Base-by-base conservation (phyloP, 2,797 vertebrate genomes). In the Nyctalus aviator region DNA sequence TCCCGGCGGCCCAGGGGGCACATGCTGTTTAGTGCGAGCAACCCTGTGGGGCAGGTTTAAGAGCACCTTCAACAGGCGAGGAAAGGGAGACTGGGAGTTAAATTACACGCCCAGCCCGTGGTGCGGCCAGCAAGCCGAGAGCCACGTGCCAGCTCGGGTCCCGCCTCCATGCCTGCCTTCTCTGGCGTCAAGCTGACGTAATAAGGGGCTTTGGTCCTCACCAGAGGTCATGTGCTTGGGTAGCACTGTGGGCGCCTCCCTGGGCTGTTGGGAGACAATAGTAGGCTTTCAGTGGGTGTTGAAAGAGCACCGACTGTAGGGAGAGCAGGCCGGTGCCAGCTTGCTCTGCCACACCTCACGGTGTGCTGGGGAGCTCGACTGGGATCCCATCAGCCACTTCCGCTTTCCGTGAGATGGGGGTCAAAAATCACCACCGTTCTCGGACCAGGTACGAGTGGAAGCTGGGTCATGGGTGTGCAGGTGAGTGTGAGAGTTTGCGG, bases 151-250 rank as follows among this genome's bases (percentile, higher is more conserved):
- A 4, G 17, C 30, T 79, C 0, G 2, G 46, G 7, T 41, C 41
- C 50, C 1, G 0, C 4, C 32, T 82, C 46, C 18, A 3, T 1
- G 8, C 25, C 1, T 0, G 2, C 25, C 76, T 14, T 46, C 50
- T 18, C 18, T 27, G 72, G 20, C 41, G 9, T 53, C 44, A 15
- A 27, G 32, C 50, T 17, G 30, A 69, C 8, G 7, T 25, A 27
- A 44, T 0, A 18, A 48, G 27, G 8, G 32, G 27, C 10, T 44
- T 57, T 37, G 59, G 3, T 35, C 62, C 27, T 62, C 23, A 25
- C 35, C 15, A 2, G 37, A 79, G 46, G 55, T n/a, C 30, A 3
- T 1, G 20, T 73, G 73, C 90, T 46, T 18, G 27, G 21, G 0
- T 48, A 25, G 85, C 15, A 8, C 30, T 64, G 20, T 4, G 87